Evolutionary conservation across 2,888 invertebrate species (phyloP).

Genomic region (Seladonia tumulorum): DNA sequence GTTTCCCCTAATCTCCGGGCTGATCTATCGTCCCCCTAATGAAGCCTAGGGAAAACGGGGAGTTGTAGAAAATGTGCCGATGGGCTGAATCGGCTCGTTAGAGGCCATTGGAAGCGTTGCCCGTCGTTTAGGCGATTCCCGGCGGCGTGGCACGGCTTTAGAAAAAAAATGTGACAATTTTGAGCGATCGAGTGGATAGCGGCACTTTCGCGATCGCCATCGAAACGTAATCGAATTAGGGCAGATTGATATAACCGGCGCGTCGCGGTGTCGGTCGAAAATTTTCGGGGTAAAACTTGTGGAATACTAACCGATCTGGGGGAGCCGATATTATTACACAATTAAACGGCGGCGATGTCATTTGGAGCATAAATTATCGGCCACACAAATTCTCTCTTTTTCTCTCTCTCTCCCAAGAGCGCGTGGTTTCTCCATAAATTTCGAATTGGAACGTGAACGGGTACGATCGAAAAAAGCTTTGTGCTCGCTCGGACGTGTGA

Average conservation of each 20-base stretch:
- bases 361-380: conserved; percentile 16
- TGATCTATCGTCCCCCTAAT: neutral
- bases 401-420: neutral
- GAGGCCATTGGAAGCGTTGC: neutral
- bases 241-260: conserved; percentile 42
- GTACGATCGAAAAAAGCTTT: conserved; percentile 23
- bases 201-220: conserved; percentile 27
- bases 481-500: conserved; percentile 11
- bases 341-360: neutral
- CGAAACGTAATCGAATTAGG: conserved; percentile 44
- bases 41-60: neutral
- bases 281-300: conserved; percentile 36
- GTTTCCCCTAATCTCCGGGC: neutral
- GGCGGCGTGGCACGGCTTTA: neutral
- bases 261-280: neutral
- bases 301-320: conserved; percentile 31
- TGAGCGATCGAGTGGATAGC: conserved; percentile 4
- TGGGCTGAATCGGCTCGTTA: neutral
- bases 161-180: conserved; percentile 14
- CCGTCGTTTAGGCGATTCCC: neutral
- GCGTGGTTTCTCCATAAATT: conserved; percentile 18
- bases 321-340: conserved; percentile 37
- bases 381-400: neutral
- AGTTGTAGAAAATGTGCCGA: neutral
- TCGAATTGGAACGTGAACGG: conserved; percentile 12